Evolutionary conservation across 2,888 invertebrate genomes (phyloP).

Genomic region (Spilosoma lubricipeda): DNA sequence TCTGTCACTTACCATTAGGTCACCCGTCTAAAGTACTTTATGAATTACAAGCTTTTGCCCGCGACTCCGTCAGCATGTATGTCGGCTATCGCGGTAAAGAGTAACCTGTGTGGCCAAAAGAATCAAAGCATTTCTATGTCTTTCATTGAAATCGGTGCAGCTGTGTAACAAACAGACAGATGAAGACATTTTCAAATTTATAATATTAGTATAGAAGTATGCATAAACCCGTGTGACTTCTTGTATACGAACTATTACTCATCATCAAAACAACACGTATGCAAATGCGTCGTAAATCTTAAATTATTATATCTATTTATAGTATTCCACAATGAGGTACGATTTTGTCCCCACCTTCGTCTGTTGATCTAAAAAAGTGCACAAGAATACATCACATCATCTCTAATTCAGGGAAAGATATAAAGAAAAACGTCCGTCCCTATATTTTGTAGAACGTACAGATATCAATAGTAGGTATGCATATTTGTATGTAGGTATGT

Average conservation of each 20-base stretch:
- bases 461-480: constrained; percentile 44
- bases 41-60: too few species aligned
- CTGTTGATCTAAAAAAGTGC: constrained; percentile 18
- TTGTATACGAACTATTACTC: background rate
- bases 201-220: too few species aligned
- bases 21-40: too few species aligned
- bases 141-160: too few species aligned
- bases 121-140: too few species aligned
- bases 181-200: too few species aligned
- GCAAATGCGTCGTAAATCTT: background rate
- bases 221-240: too few species aligned
- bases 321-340: constrained; percentile 2
- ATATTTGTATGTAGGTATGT: constrained; percentile 32
- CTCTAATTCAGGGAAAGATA: constrained; percentile 20
- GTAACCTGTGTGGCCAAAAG: too few species aligned
- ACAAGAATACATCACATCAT: constrained; percentile 22
- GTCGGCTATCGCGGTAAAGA: too few species aligned
- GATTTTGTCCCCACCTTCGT: constrained; percentile 24
- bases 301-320: background rate
- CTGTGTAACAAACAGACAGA: too few species aligned
- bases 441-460: constrained; percentile 24
- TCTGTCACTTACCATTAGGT: too few species aligned
- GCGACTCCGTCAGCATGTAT: too few species aligned
- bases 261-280: background rate
- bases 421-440: constrained; percentile 32